Evolutionary conservation across 2,888 invertebrate species (phyloP).

Genomic region (Pharmacophagus antenor): DNA sequence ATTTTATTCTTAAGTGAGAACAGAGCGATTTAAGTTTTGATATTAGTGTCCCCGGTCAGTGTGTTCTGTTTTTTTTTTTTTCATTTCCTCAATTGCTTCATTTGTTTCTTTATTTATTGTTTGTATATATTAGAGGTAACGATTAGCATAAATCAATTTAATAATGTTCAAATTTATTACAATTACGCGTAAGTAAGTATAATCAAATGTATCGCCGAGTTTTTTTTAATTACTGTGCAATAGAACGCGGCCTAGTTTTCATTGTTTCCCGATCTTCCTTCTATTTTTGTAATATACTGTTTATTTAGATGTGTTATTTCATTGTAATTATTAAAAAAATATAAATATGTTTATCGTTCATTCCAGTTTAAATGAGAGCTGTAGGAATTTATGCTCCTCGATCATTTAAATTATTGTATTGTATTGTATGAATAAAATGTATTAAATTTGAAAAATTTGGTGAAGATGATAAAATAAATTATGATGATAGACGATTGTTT

Average conservation of each 20-base stretch:
- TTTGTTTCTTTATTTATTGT: slow-evolving; percentile 78
- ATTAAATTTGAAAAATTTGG: slow-evolving; percentile 76
- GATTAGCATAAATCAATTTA: slow-evolving; percentile 54
- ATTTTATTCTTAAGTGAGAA: slow-evolving; percentile 73
- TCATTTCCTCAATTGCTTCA: slow-evolving; percentile 54
- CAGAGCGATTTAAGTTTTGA: slow-evolving; percentile 57
- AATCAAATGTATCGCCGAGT: slow-evolving; percentile 33
- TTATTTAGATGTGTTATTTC: slow-evolving; percentile 76
- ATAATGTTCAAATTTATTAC: slow-evolving; percentile 60
- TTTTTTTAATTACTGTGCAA: slow-evolving; percentile 60
- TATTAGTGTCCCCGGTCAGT: slow-evolving; percentile 48
- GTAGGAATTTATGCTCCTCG: slow-evolving; percentile 73
- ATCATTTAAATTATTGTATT: slow-evolving; percentile 81
- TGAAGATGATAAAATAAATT: slow-evolving; percentile 80
- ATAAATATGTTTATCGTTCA: slow-evolving; percentile 78
- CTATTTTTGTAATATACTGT: slow-evolving; percentile 62
- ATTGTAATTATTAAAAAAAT: slow-evolving; percentile 68
- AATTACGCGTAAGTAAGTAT: slow-evolving; percentile 32
- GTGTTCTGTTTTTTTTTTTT: slow-evolving; percentile 51
- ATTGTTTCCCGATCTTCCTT: slow-evolving; percentile 43
- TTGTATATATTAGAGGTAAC: slow-evolving; percentile 70
- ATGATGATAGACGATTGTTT: slow-evolving; percentile 66
- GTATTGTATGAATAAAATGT: slow-evolving; percentile 78
- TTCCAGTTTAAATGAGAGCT: slow-evolving; percentile 79
- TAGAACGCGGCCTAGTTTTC: slow-evolving; percentile 68